phyloP scores from a whole-genome alignment of 2,113 vertebrate species.

The Hyaena hyaena region DNA sequence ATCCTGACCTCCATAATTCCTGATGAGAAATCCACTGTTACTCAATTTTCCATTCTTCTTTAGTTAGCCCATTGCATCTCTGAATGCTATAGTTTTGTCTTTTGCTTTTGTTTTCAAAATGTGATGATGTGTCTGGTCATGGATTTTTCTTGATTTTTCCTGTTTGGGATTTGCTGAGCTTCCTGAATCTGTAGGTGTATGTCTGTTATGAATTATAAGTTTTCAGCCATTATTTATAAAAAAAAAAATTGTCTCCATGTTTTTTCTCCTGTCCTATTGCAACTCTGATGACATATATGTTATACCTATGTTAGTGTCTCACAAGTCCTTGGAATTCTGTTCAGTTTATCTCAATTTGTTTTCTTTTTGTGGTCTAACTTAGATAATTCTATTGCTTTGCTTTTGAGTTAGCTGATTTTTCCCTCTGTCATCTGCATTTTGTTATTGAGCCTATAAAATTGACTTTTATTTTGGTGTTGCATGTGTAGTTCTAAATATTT shows the following conservation, averaged over 20 bases:
- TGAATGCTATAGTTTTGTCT: not conserved
- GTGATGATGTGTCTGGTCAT: not conserved
- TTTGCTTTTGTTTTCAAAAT: not conserved
- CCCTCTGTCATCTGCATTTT: not conserved
- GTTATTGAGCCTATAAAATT: not conserved
- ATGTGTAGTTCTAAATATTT: not conserved
- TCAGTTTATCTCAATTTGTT: not conserved
- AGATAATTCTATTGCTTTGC: not conserved
- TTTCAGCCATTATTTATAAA: not conserved
- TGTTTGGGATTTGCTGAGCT: not conserved
- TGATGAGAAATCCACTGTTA: not conserved
- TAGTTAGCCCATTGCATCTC: not conserved
- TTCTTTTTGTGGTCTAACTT: not conserved
- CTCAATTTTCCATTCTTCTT: not conserved
- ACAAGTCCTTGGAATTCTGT: not conserved
- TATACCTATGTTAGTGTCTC: not conserved
- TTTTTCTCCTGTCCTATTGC: not conserved
- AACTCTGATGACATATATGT: not conserved
- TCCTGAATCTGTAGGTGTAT: not conserved
- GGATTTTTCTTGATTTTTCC: not conserved
- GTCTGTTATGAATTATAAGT: not conserved
- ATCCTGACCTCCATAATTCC: not conserved
- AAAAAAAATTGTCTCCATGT: not conserved
- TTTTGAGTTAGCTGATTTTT: not conserved
- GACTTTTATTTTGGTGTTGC: not conserved